Percentiles rank a stretch among this genome's conserved stretches.
Evolutionary conservation across 2,797 vertebrate genomes (phyloP).

Genomic region (Lagodon rhomboides): DNA sequence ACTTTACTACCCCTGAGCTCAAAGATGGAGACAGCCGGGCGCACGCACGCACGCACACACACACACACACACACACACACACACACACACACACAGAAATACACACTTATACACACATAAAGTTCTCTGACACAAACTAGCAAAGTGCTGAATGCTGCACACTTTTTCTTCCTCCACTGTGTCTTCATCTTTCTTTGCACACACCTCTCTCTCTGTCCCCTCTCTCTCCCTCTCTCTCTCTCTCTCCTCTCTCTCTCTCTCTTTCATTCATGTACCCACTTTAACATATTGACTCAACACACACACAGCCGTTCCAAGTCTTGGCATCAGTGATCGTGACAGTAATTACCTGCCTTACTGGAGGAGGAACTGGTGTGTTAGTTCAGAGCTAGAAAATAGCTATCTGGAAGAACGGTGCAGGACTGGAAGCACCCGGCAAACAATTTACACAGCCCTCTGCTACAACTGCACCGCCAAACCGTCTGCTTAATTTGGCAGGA

Average conservation of each 20-base stretch:
- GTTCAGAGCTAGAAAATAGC: slow-evolving; percentile 59
- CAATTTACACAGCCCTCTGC: slow-evolving; percentile 34
- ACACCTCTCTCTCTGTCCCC: not conserved
- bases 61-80: slow-evolving; percentile 1
- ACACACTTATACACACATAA: slow-evolving; percentile 1
- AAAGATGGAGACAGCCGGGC: slow-evolving; percentile 37
- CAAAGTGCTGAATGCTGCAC: slow-evolving; percentile 40
- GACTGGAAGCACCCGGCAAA: slow-evolving; percentile 27
- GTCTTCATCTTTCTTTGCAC: slow-evolving; percentile 32
- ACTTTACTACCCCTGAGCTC: slow-evolving; percentile 37
- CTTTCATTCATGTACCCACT: slow-evolving; percentile 46
- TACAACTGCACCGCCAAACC: slow-evolving; percentile 34
- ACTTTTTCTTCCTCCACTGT: slow-evolving; percentile 33
- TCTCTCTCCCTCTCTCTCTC: not conserved
- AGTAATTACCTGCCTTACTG: slow-evolving; percentile 73
- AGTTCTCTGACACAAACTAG: slow-evolving; percentile 34
- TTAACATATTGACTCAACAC: slow-evolving; percentile 43
- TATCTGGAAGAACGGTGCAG: slow-evolving; percentile 47
- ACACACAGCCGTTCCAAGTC: slow-evolving; percentile 60
- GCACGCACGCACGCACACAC: slow-evolving; percentile 2
- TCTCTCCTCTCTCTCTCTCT: not conserved
- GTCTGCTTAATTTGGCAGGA: slow-evolving; percentile 54
- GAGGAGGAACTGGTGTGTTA: slow-evolving; percentile 59
- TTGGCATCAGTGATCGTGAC: slow-evolving; percentile 59
- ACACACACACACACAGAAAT: not conserved